Conservation (phyloP, 2,888 invertebrate genomes). For the Hydropsyche betteni region DNA sequence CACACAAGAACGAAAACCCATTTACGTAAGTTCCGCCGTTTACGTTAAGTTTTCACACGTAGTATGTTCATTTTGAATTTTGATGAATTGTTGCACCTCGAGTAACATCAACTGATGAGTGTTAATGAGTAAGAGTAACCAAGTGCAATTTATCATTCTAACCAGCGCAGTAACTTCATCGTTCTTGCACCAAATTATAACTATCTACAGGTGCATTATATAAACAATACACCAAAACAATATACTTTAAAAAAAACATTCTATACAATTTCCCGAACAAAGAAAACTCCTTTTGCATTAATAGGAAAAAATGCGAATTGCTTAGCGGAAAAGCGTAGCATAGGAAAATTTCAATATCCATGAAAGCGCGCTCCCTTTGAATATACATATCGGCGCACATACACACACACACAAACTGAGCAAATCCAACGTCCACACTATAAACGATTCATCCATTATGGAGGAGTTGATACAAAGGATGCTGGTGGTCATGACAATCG, state of each 20-base stretch:
- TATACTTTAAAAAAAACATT: not conserved
- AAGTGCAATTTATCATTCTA: conserved; percentile 26
- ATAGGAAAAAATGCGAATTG: not conserved
- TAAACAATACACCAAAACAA: not conserved
- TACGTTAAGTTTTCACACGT: not conserved
- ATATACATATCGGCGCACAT: not conserved
- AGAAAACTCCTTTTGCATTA: not conserved
- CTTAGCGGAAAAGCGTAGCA: conserved; percentile 15
- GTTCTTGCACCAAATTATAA: conserved; percentile 7
- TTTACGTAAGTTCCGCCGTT: not conserved
- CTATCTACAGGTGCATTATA: not conserved
- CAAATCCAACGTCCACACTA: conserved; percentile 34
- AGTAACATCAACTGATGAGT: conserved; percentile 20
- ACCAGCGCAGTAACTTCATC: conserved; percentile 15
- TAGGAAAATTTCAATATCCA: conserved; percentile 38
- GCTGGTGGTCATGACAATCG: conserved; percentile 40
- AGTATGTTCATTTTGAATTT: not conserved
- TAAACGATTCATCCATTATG: conserved; percentile 42
- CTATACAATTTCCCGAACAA: not conserved
- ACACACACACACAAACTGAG: conserved; percentile 12
- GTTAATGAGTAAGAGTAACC: conserved; percentile 27
- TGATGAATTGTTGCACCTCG: conserved; percentile 6
- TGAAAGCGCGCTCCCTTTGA: conserved; percentile 36
- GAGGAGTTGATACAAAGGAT: conserved; percentile 39
- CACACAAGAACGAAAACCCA: not conserved